These are phyloP conservation scores for Drosophila parabipectinata DNA, from an alignment of 1,140 invertebrate species.

Conservation along the genomic window DNA sequence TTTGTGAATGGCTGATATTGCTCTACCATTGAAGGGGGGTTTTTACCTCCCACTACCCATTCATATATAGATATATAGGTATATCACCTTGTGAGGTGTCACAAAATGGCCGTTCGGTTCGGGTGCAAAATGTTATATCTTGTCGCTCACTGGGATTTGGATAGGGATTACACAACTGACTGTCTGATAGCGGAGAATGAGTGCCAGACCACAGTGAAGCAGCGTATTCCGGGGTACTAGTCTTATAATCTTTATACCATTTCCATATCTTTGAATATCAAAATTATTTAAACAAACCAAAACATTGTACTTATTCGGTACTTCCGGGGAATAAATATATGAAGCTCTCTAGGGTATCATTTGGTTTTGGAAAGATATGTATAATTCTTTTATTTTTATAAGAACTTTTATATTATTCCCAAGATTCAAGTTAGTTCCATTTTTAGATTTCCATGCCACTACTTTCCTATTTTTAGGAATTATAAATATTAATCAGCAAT, in stretches of 20 bases:
- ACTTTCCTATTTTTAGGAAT: constrained; percentile 5
- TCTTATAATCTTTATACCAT: constrained; percentile 14
- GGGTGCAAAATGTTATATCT: constrained; percentile 44
- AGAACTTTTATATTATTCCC: too few relatives aligned
- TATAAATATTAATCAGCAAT: constrained; percentile 39
- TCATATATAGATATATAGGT: constrained; percentile 16
- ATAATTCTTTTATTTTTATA: background rate
- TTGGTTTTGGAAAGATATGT: background rate
- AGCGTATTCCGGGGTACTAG: constrained; percentile 7
- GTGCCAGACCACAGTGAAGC: constrained; percentile 29
- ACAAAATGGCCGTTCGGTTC: constrained; percentile 41
- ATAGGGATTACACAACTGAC: constrained; percentile 31
- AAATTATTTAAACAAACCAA: background rate
- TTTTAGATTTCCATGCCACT: background rate
- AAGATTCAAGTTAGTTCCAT: too few relatives aligned
- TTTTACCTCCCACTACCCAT: constrained; percentile 5
- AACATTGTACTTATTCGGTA: too few relatives aligned
- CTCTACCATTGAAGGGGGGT: constrained; percentile 24
- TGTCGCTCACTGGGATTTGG: constrained; percentile 16
- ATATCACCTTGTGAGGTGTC: constrained; percentile 47
- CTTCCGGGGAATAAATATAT: background rate
- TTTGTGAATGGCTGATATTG: constrained; percentile 50
- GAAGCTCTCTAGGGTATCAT: background rate
- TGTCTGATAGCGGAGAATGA: constrained; percentile 33
- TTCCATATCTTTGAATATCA: constrained; percentile 11